phyloP scores from a whole-genome alignment of 1,140 invertebrate species.

The Drosophila ambigua region DNA sequence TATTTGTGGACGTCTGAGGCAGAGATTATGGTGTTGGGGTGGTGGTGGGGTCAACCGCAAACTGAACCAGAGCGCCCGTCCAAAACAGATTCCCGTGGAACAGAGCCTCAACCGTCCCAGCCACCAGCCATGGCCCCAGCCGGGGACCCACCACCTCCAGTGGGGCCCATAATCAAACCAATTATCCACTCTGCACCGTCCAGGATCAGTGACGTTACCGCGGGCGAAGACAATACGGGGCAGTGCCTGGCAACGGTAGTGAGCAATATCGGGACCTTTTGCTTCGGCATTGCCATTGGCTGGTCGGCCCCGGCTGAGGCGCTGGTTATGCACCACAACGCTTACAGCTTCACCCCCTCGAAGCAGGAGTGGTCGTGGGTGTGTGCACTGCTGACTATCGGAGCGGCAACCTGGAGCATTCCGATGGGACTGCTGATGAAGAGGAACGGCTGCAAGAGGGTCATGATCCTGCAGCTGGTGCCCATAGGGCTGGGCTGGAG shows the following conservation, averaged over 20 bases:
- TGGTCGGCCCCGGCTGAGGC: slow-evolving; percentile 87
- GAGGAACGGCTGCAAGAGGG: slow-evolving; percentile 87
- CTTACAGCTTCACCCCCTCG: slow-evolving; percentile 61
- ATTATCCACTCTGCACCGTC: no score
- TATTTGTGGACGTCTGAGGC: no score
- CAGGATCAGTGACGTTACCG: no score
- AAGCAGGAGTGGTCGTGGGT: slow-evolving; percentile 43
- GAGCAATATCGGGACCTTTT: slow-evolving; percentile 86
- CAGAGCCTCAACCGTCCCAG: no score
- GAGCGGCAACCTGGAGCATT: slow-evolving; percentile 86
- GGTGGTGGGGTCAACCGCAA: no score
- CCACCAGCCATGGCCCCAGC: no score
- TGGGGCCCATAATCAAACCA: no score
- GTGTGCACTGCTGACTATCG: slow-evolving; percentile 33
- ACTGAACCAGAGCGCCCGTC: no score
- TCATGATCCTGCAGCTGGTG: slow-evolving; percentile 86
- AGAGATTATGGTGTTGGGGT: no score
- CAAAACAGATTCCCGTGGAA: no score
- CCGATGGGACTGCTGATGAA: slow-evolving; percentile 87
- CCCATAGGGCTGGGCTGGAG: slow-evolving; percentile 88
- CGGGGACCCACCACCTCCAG: no score
- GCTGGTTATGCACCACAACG: slow-evolving; percentile 70
- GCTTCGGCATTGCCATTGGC: slow-evolving; percentile 86
- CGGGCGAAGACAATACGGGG: slow-evolving; percentile 1
- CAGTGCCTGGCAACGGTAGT: slow-evolving; percentile 57